A percentile compares a stretch with the other conserved stretches of the same genome.
Evolutionary conservation across 2,888 invertebrate genomes (phyloP).

Genomic region (Ichneumoninae sp.): DNA sequence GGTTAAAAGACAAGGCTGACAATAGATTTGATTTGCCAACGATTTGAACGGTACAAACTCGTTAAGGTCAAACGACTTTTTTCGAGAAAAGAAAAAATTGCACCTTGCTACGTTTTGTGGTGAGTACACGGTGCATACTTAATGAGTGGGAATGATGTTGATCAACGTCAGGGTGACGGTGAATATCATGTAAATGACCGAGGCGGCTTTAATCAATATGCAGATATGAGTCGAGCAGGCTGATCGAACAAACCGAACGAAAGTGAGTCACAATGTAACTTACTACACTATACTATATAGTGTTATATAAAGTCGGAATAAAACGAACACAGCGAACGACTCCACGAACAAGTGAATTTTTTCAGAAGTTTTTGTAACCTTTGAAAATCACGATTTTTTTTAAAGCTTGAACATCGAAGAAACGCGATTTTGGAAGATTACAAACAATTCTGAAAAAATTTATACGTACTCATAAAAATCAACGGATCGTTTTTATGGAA

Average conservation of each 20-base stretch:
- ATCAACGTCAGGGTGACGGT: slow-evolving; percentile 17
- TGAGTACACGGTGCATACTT: background rate
- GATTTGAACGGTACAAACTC: background rate
- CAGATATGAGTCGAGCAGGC: background rate
- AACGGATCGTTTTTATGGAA: no score
- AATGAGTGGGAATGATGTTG: background rate
- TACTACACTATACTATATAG: background rate
- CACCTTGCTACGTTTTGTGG: background rate
- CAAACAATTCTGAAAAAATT: no score
- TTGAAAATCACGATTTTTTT: no score
- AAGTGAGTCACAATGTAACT: background rate
- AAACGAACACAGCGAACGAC: no score
- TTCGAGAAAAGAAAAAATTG: background rate
- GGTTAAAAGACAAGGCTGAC: background rate
- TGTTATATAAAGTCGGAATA: no score
- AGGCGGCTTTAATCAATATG: background rate
- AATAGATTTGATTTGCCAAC: background rate
- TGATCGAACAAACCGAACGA: background rate
- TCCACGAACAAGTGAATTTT: no score
- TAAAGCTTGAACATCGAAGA: no score
- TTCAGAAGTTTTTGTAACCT: no score
- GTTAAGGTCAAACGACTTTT: background rate
- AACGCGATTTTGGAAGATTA: no score
- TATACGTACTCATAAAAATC: no score
- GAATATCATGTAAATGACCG: background rate